Base-by-base conservation (phyloP, 2,888 invertebrate genomes). In the Yponomeuta sedellus region DNA sequence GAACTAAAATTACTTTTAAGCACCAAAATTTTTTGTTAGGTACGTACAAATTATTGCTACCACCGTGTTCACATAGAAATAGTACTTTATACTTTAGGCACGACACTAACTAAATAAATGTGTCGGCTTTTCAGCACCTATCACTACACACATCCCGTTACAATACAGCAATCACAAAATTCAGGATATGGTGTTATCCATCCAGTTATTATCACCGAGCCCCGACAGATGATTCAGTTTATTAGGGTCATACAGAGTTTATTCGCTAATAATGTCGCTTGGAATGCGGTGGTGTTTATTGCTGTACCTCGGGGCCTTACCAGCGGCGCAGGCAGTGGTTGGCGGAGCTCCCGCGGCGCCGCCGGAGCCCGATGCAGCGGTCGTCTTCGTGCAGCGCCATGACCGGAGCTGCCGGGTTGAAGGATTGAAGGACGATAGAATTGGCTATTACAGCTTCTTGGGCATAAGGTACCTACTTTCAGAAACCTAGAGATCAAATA, bases 311-410 rank as follows among this genome's bases (percentile, higher is more conserved):
- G 73, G 69, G 68, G 69, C 69, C 20, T 68, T 70, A 70, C 67
- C 66, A 56, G 71, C 83, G 2, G 80, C 77, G 20, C 73, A 68
- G 22, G 87, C 83, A 0, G 89, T 96, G 74, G 95, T 96, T 2
- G 96, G 96, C 0, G 96, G 96, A 0, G 83, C 79, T 5, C 92
- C 92, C 0, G 94, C 95, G 0, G 92, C 93, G 40, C 83, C 93
- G 2, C 95, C 96, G 0, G 94, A 95, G 62, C 92, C 92, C 8
- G 95, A 95, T 75, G 95, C 95, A 70, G 95, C 96, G 0, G 93
- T 94, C 1, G 93, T 95, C 0, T 94, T 94, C 76, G 91, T 94
- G 0, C 92, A 93, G 71, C 92, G 92, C 71, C 92, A 93, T 67
- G 93, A 93, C 58, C 92, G 91, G 61, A 92, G 93, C 72, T 93